Percentiles rank a stretch among this genome's conserved stretches.
These are phyloP conservation scores for Aphidius colemani DNA, from an alignment of 2,888 invertebrate genomes.

Conservation along the genomic window DNA sequence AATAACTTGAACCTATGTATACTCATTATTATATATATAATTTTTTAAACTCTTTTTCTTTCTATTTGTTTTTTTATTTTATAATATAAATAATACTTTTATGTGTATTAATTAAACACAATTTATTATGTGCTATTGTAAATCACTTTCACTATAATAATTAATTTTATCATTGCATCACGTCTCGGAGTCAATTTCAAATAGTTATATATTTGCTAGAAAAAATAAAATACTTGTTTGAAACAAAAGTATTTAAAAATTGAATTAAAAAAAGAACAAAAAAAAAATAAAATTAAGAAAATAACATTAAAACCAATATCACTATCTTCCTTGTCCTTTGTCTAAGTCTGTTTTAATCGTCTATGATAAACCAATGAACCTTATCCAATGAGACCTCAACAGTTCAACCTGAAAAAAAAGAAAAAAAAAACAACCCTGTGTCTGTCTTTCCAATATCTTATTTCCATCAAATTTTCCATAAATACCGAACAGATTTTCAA, in stretches of 20 bases:
- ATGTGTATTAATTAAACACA: constrained; percentile 11
- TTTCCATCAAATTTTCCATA: constrained; percentile 26
- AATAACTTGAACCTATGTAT: constrained; percentile 37
- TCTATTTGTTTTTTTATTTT: constrained; percentile 40
- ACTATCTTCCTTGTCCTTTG: constrained; percentile 54
- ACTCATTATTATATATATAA: constrained; percentile 31
- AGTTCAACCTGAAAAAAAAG: constrained; percentile 23
- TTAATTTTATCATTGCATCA: constrained; percentile 7
- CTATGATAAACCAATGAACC: constrained; percentile 50
- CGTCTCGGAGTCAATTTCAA: constrained; percentile 10
- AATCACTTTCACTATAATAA: constrained; percentile 29
- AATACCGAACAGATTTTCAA: no score
- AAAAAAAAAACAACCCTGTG: constrained; percentile 40
- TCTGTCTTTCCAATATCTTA: constrained; percentile 41
- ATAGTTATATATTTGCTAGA: constrained; percentile 12
- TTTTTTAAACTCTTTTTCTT: constrained; percentile 51
- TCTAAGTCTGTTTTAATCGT: constrained; percentile 59
- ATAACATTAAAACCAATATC: constrained; percentile 16
- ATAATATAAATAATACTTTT: constrained; percentile 11
- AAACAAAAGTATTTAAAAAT: constrained; percentile 9
- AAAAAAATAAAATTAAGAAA: constrained; percentile 6
- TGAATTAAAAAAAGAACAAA: constrained; percentile 4
- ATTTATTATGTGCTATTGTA: constrained; percentile 32
- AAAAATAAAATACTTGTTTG: constrained; percentile 7
- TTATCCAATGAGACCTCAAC: constrained; percentile 36